Base-by-base conservation (phyloP, 2,113 vertebrate species). In the Corythornis cristatus region DNA sequence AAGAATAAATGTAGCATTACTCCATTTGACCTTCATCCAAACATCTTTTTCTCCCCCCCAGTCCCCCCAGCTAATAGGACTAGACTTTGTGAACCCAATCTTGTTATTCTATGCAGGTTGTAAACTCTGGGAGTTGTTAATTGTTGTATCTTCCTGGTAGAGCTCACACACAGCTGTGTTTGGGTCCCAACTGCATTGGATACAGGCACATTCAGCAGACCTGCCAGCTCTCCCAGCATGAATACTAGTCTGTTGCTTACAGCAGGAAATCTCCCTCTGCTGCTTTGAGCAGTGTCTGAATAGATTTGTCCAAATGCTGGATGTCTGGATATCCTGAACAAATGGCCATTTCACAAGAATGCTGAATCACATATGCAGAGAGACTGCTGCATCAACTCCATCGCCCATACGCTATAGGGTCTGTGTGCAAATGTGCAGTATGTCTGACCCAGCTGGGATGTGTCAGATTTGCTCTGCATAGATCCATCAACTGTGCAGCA, bases 101-200 rank as follows among this genome's bases (percentile, higher is more conserved):
- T 45, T 48, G 46, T 64, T 65, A 51, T 11, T 78, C 65, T 43
- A 1, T 17, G 31, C 64, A 86, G 62, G 62, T 18, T 82, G 35
- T 40, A 31, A 84, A 70, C 61, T 48, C 2, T 60, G 70, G 58
- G 70, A 84, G 29, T 11, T 35, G n/a, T 64, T 90, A 50, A 14
- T 6, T n/a, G 50, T 50, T 77, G 18, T 42, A 42, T 85, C 61
- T 48, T 18, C 53, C 62, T 22, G 19, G 74, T 60, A 40, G 77
- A 87, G 74, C 84, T 92, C 66, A 15, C 5, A 3, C 77, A 60
- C 89, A 95, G 89, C 91, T 91, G 95, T 67, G 77, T 45, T 70
- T 76, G 78, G 26, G 84, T 93, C 91, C 70, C 94, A 92, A 17
- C 74, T 57, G 74, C 78, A 65, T 0, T 46, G 42, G 58, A 68